Base-by-base conservation (phyloP, 2,113 vertebrate genomes). In the Laterallus jamaicensis region DNA sequence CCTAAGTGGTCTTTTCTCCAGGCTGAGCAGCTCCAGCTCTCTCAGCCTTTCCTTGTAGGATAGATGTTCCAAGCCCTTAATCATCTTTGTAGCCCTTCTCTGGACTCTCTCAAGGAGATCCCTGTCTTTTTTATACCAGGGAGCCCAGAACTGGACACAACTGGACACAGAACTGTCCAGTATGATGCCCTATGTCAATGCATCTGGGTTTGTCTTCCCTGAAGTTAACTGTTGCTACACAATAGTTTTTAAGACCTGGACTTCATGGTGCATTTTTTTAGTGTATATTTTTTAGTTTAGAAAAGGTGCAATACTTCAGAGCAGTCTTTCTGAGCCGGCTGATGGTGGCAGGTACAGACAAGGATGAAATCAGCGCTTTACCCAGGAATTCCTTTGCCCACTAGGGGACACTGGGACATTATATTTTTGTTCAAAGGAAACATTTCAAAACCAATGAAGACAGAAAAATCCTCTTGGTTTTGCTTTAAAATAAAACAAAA, bases 321-420 rank as follows among this genome's bases (percentile, higher is more conserved):
- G 58, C n/a, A 17, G 15, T 91, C 67, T 49, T 83, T 82, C 52
- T 62, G 52, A 86, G 74, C 3, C 2, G 3, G 2, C 22, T 44
- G 42, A 49, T 47, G n/a, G 7, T 47, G 62, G 44, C 70, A 56
- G 12, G 11, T 79, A 25, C 5, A 76, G 76, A 31, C 39, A 50
- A 24, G 10, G 67, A 55, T 26, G 19, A 70, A 91, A 67, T 32
- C 47, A 91, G 69, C 39, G 17, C 25, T 54, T 73, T 79, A 44
- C 42, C 40, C 93, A 17, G 70, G 63, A 96, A 95, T 71, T 39
- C 35, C 7, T 49, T 67, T 88, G 71, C 82, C 98, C 97, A 97
- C 97, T 96, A 94, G 98, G 95, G 97, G 98, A 97, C 98, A 98
- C 96, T 97, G 96, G 86, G 95, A 95, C 96, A 97, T 97, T 96